These are phyloP conservation scores for Deroplatys truncata DNA, from an alignment of 2,888 invertebrate genomes.

Conservation along the genomic window DNA sequence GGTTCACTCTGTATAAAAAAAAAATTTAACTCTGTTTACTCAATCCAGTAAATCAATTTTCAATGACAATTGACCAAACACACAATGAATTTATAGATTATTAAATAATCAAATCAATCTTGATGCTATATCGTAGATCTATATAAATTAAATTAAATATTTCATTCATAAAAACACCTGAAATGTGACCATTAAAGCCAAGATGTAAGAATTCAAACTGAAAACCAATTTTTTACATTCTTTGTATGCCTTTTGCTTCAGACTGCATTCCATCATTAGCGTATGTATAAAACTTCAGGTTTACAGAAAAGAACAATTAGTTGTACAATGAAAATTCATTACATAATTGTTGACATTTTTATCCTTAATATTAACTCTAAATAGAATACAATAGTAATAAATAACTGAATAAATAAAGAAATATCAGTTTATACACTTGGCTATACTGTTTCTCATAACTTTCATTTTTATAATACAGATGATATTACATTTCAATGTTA, in stretches of 20 bases:
- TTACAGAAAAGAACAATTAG: neutral
- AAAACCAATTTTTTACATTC: neutral
- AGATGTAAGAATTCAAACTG: neutral
- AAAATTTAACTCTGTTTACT: too few species aligned
- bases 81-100: too few species aligned
- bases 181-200: neutral
- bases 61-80: too few species aligned
- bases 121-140: too few species aligned
- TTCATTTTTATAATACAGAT: neutral
- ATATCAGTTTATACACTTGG: neutral
- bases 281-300: neutral
- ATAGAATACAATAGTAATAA: neutral
- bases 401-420: neutral
- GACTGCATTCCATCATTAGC: neutral
- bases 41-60: too few species aligned
- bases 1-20: too few species aligned
- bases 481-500: too few species aligned
- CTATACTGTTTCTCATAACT: neutral
- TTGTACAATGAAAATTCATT: neutral
- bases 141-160: too few species aligned
- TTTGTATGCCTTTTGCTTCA: neutral
- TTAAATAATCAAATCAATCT: too few species aligned
- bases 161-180: too few species aligned
- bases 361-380: neutral
- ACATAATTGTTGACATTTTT: neutral